Evolutionary conservation across 2,113 vertebrate genomes (phyloP), one percentile per base, ranked within the genome.

Genomic region (Bubalus kerabau): DNA sequence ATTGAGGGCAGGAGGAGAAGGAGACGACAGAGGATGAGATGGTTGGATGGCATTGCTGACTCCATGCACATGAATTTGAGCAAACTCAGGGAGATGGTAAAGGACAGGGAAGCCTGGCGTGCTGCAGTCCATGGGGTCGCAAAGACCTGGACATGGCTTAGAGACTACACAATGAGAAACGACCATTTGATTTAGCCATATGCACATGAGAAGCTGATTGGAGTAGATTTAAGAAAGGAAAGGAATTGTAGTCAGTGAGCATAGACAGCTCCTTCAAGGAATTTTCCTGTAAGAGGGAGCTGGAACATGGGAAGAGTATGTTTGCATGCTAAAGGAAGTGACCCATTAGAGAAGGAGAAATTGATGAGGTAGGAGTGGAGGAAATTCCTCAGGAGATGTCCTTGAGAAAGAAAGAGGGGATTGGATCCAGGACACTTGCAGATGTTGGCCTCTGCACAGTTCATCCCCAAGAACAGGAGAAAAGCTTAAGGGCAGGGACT

Each of bases 1-100:
- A 71, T 12, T 40, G 67, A 40, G 19, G 67, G n/a, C 67, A 71
- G 67, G n/a, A 71, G 19, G n/a, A 71, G n/a, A 23, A 71, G n/a
- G 67, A 36, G n/a, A 2, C 0, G 1, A 1, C 19, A 12, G 67
- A 40, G 5, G 10, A 71, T 71, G 5, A 71, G 11, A 23, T 40
- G 19, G 67, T 71, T 71, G 67, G n/a, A 71, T 71, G n/a, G 10
- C 67, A 23, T 6, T 40, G n/a, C 19, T 0, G 0, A 71, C n/a
- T 71, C 10, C 0, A 40, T 40, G 67, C 67, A 40, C 10, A 23
- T 71, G 67, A 40, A 21, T 40, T 71, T 71, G 67, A 71, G 67
- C 67, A 40, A 71, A 23, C 10, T 40, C n/a, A 40, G 19, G n/a
- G n/a, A 71, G n/a, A 71, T 40, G 36, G 10, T 71, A 40, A 40